Percentiles rank a stretch among this genome's conserved stretches.
These are phyloP conservation scores for Bursaphelenchus okinawaensis DNA, from an alignment of 2,888 invertebrate species.

Conservation along the genomic window DNA sequence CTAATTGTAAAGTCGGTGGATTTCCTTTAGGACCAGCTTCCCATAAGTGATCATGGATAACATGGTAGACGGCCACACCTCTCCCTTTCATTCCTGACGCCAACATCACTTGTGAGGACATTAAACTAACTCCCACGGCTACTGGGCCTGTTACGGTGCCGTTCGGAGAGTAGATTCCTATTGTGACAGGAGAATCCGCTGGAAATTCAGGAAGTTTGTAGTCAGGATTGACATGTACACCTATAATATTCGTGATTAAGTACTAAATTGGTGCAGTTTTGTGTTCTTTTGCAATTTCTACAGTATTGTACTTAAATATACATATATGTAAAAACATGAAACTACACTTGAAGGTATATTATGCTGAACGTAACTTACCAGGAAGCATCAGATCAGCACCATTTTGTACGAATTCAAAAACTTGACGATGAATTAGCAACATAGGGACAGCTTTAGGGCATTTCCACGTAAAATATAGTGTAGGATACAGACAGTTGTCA, in stretches of 20 bases:
- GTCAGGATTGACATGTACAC: slow-evolving; percentile 23
- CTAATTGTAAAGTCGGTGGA: slow-evolving; percentile 7
- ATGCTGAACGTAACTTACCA: slow-evolving; percentile 32
- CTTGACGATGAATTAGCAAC: slow-evolving; percentile 38
- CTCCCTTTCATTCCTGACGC: slow-evolving; percentile 39
- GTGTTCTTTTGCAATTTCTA: too few species aligned
- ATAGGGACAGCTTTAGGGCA: slow-evolving; percentile 35
- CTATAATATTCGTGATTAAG: slow-evolving; percentile 14
- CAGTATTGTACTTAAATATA: too few species aligned
- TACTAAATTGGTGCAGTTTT: not conserved
- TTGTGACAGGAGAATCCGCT: slow-evolving; percentile 34
- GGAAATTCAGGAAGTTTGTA: slow-evolving; percentile 32
- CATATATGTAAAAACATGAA: too few species aligned
- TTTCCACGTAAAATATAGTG: slow-evolving; percentile 39
- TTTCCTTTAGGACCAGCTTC: not conserved
- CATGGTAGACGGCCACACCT: slow-evolving; percentile 46
- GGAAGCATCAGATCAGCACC: slow-evolving; percentile 56
- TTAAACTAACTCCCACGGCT: slow-evolving; percentile 44
- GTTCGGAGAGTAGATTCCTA: slow-evolving; percentile 16
- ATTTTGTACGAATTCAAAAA: slow-evolving; percentile 41
- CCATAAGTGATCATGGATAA: slow-evolving; percentile 45
- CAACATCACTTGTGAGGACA: slow-evolving; percentile 43
- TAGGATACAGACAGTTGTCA: slow-evolving; percentile 33
- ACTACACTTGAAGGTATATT: too few species aligned
- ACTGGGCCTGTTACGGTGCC: slow-evolving; percentile 37